Evolutionary conservation across 2,888 invertebrate genomes (phyloP).

Genomic region (Chalcosyrphus nemorum): DNA sequence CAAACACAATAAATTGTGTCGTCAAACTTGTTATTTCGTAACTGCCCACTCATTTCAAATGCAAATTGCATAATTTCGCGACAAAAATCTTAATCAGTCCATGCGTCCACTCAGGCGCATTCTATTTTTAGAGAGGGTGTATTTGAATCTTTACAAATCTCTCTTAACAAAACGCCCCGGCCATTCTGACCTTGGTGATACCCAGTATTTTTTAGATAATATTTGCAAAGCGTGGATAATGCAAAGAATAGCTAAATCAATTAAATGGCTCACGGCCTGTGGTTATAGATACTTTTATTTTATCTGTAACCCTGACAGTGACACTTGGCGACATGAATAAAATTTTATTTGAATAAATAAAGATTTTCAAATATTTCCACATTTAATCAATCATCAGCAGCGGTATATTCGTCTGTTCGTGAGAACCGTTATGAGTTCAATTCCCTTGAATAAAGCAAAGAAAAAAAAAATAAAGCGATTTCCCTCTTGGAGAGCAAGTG

Average conservation of each 20-base stretch:
- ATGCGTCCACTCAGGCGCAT: not conserved
- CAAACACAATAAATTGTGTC: not conserved
- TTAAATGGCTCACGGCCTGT: not conserved
- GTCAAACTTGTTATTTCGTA: not conserved
- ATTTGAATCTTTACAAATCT: not conserved
- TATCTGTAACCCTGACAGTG: not conserved
- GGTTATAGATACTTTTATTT: not conserved
- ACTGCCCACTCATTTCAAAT: not conserved
- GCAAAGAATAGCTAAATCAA: slow-evolving; percentile 29
- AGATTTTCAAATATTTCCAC: not conserved
- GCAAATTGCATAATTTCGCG: slow-evolving; percentile 14
- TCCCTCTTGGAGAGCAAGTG: not conserved
- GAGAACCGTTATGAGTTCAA: slow-evolving; percentile 2
- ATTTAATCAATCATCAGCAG: not conserved
- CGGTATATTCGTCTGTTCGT: not conserved
- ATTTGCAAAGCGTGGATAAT: slow-evolving; percentile 21
- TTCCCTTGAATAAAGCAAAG: too few species aligned
- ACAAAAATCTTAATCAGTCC: not conserved
- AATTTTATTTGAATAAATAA: not conserved
- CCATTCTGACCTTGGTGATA: slow-evolving; percentile 10
- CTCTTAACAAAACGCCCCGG: not conserved
- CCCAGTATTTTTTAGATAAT: not conserved
- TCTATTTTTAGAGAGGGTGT: not conserved
- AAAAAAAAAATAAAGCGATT: too few species aligned
- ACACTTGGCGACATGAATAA: not conserved